phyloP scores from a whole-genome alignment of 2,113 vertebrate species.

The Trogon surrucura region DNA sequence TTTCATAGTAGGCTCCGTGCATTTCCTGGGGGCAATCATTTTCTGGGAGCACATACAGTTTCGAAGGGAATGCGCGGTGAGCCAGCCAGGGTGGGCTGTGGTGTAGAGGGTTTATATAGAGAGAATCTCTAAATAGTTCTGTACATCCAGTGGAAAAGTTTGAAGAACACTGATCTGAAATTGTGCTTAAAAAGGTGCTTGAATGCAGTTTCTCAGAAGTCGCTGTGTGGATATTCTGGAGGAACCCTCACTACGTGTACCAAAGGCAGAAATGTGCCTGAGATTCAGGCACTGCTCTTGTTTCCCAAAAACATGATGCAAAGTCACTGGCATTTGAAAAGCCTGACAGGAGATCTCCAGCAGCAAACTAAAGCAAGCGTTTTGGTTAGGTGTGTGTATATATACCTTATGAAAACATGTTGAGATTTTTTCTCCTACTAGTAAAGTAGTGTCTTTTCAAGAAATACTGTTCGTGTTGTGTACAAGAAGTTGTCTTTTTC shows the following conservation, averaged over 20 bases:
- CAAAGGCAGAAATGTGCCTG: background rate
- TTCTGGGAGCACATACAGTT: background rate
- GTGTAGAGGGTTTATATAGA: background rate
- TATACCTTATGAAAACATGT: background rate
- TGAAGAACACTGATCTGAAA: background rate
- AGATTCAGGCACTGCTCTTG: background rate
- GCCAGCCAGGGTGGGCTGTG: background rate
- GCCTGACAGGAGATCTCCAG: background rate
- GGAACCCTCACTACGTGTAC: background rate
- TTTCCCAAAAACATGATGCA: background rate
- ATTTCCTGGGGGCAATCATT: background rate
- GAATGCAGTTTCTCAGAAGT: background rate
- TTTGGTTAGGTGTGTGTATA: background rate
- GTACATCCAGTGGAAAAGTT: background rate
- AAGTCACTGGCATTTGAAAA: background rate
- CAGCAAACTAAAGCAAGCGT: background rate
- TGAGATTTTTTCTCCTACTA: background rate
- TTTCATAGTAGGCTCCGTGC: background rate
- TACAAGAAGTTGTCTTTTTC: background rate
- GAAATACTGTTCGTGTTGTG: fast-evolving
- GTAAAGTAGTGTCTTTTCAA: background rate
- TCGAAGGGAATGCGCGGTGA: background rate
- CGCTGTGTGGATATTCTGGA: background rate
- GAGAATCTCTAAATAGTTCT: background rate
- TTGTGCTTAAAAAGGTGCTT: background rate